Conservation (phyloP, 92 coral and sea anemone species). For the Siderastrea siderea region DNA sequence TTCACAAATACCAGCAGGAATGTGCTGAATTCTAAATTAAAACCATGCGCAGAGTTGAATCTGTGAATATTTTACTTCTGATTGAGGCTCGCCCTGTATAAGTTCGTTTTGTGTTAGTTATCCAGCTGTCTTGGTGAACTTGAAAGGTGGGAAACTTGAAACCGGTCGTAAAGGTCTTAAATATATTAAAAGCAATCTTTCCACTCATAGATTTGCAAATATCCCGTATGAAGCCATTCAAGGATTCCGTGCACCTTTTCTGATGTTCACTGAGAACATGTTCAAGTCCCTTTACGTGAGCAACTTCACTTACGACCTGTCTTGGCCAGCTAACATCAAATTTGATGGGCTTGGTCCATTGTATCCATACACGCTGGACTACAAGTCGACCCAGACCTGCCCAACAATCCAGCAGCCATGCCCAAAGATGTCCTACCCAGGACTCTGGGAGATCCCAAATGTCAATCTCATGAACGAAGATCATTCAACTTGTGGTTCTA, state of each 20-base stretch:
- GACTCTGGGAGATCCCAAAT: slow-evolving; percentile 89
- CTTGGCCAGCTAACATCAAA: slow-evolving; percentile 79
- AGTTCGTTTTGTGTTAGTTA: too few species aligned
- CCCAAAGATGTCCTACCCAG: slow-evolving; percentile 84
- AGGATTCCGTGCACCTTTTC: slow-evolving; percentile 44
- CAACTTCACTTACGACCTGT: slow-evolving; percentile 84
- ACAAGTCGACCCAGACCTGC: slow-evolving; percentile 77
- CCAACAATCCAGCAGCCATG: slow-evolving; percentile 57
- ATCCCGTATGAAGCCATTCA: slow-evolving; percentile 16
- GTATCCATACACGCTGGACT: slow-evolving; percentile 90
- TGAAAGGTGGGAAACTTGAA: neutral
- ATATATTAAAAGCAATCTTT: neutral
- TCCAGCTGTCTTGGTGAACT: neutral
- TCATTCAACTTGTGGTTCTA: slow-evolving; percentile 79
- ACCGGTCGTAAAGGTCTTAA: neutral
- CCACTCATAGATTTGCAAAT: slow-evolving; percentile 36
- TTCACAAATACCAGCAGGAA: too few species aligned
- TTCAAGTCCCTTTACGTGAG: slow-evolving; percentile 67
- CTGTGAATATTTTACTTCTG: too few species aligned
- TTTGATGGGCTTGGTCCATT: slow-evolving; percentile 67
- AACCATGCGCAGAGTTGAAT: too few species aligned
- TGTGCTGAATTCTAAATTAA: too few species aligned
- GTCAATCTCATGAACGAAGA: slow-evolving; percentile 80
- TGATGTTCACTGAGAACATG: slow-evolving; percentile 81
- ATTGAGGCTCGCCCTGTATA: too few species aligned